A percentile compares a stretch with the other conserved stretches of the same genome.
Conservation (phyloP, 2,797 vertebrate genomes). For the Chelon labrosus region DNA sequence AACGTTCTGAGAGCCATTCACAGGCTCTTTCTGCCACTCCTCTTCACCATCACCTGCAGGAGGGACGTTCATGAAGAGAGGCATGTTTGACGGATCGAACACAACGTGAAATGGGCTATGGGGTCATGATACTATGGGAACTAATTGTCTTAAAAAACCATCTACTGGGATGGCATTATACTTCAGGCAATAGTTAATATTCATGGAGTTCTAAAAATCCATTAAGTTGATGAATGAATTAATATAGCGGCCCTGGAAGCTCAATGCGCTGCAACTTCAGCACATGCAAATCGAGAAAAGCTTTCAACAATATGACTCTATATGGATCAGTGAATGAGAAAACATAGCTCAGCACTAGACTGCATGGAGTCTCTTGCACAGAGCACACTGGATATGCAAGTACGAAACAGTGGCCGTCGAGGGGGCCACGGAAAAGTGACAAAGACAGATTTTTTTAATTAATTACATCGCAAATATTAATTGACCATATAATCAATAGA, state of each 20-base stretch:
- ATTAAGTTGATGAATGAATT: constrained; percentile 39
- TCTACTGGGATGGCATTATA: constrained; percentile 41
- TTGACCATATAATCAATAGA: too few species aligned
- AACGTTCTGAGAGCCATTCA: constrained; percentile 94
- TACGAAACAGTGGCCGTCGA: neutral
- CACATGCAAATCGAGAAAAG: constrained; percentile 18
- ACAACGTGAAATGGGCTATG: constrained; percentile 43
- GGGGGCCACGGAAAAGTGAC: neutral
- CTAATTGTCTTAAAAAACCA: constrained; percentile 27
- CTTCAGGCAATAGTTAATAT: constrained; percentile 22
- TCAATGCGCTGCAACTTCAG: constrained; percentile 14
- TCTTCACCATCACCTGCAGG: constrained; percentile 94
- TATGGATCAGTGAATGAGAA: neutral
- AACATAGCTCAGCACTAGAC: neutral
- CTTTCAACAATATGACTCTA: neutral
- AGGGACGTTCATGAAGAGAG: constrained; percentile 87
- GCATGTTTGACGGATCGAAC: constrained; percentile 73
- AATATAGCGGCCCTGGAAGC: constrained; percentile 31
- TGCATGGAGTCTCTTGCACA: neutral
- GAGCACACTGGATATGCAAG: neutral
- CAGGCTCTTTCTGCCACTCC: constrained; percentile 93
- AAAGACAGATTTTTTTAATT: too few species aligned
- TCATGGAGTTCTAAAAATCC: constrained; percentile 27
- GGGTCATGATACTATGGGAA: constrained; percentile 51
- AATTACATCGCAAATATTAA: too few species aligned